These are phyloP conservation scores for Lepilemur septentrionalis DNA, from an alignment of 2,797 vertebrate species.

Conservation along the genomic window DNA sequence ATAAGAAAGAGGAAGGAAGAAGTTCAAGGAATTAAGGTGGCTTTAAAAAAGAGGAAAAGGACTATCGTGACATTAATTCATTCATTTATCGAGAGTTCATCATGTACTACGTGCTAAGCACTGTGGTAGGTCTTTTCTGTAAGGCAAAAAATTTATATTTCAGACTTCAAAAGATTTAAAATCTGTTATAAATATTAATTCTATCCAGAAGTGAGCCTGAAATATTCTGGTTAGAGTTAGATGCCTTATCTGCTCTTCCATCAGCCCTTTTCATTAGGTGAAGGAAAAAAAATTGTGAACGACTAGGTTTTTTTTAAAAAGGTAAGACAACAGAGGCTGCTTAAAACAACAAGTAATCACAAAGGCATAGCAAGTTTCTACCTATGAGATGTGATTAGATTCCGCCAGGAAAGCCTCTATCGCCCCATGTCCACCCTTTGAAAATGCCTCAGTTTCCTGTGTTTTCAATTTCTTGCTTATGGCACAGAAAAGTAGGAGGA, in stretches of 20 bases:
- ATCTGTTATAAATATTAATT: background rate
- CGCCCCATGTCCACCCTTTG: background rate
- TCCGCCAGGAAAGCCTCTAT: background rate
- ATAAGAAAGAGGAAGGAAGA: background rate
- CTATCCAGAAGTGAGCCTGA: background rate
- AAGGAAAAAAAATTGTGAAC: background rate
- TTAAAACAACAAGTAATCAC: background rate
- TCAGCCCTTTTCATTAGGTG: background rate
- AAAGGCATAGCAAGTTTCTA: background rate
- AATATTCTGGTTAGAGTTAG: slow-evolving; percentile 1
- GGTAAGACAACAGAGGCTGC: background rate
- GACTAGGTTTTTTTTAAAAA: background rate
- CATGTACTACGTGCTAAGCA: background rate
- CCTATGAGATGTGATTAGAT: background rate
- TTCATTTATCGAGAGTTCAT: background rate
- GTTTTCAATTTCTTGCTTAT: background rate
- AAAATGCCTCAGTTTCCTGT: background rate
- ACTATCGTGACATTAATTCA: background rate
- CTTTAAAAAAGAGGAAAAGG: background rate
- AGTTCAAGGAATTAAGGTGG: background rate
- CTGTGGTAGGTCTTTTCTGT: background rate
- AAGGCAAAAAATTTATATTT: background rate
- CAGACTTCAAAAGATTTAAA: background rate
- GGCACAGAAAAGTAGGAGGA: background rate
- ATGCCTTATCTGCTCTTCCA: background rate